These are phyloP conservation scores for Drosophila greeni DNA, from an alignment of 2,888 invertebrate genomes.

Conservation along the genomic window DNA sequence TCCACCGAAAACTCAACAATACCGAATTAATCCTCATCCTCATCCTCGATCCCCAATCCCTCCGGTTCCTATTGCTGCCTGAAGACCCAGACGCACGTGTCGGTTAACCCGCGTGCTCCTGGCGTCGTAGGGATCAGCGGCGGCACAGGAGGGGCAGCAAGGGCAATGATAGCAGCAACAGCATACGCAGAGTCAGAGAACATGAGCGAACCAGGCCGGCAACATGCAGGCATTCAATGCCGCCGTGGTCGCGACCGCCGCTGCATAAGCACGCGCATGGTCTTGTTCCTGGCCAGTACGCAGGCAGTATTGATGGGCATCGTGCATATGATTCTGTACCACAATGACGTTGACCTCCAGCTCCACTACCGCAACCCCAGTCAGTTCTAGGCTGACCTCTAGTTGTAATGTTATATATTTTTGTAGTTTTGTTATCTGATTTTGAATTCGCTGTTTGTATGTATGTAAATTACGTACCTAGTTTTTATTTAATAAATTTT, in stretches of 20 bases:
- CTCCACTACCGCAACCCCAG: conserved; percentile 19
- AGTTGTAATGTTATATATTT: conserved; percentile 10
- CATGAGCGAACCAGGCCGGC: background rate
- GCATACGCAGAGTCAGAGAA: background rate
- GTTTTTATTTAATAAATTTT: background rate
- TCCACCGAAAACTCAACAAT: background rate
- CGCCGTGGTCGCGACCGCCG: background rate
- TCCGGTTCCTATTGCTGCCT: background rate
- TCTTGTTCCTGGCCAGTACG: conserved; percentile 14
- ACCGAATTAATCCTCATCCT: background rate
- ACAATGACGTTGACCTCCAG: conserved; percentile 18
- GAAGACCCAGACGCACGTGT: conserved; percentile 17
- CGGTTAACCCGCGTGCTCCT: conserved; percentile 1
- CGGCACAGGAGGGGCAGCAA: conserved; percentile 5
- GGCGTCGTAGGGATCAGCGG: background rate
- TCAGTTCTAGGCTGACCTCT: conserved; percentile 19
- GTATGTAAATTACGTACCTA: conserved; percentile 3
- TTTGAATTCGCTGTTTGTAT: background rate
- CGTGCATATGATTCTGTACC: conserved; percentile 19
- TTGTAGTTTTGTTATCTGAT: conserved; percentile 7
- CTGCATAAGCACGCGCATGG: background rate
- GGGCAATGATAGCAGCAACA: conserved; percentile 1
- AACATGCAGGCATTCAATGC: background rate
- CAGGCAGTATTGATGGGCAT: conserved; percentile 22
- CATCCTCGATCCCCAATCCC: background rate